Conservation (phyloP, 1,140 invertebrate genomes). For the Drosophila micromelanica region DNA sequence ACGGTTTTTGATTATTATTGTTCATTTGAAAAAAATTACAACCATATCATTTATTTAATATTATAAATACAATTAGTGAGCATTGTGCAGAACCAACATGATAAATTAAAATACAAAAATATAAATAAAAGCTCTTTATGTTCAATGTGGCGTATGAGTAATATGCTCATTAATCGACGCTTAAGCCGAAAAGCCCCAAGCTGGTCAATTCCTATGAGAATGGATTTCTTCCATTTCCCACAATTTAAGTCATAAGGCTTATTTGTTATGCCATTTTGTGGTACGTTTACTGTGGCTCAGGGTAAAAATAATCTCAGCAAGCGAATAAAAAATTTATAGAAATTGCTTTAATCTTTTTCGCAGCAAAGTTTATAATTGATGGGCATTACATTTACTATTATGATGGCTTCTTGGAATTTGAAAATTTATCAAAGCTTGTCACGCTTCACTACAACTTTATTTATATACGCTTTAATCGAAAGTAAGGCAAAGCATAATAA, state of each 20-base stretch:
- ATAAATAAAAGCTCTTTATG: slow-evolving; percentile 9
- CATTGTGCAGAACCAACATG: too few relatives aligned
- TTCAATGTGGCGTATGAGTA: slow-evolving; percentile 48
- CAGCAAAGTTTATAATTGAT: slow-evolving; percentile 1
- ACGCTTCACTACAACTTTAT: background rate
- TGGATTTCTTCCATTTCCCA: background rate
- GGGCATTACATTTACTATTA: slow-evolving; percentile 8
- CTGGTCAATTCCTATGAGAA: background rate
- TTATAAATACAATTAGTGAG: background rate
- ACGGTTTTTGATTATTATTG: too few relatives aligned
- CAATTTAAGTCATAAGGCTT: slow-evolving; percentile 8
- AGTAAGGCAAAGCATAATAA: background rate
- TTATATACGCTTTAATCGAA: background rate
- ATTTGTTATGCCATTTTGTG: slow-evolving; percentile 24
- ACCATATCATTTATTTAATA: background rate
- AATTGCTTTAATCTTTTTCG: slow-evolving; percentile 9
- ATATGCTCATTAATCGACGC: slow-evolving; percentile 14
- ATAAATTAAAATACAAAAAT: slow-evolving; percentile 3
- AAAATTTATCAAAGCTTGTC: background rate
- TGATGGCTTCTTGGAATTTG: background rate
- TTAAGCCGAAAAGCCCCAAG: background rate
- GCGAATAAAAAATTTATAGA: slow-evolving; percentile 17
- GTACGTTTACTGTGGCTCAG: slow-evolving; percentile 8
- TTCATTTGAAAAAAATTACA: too few relatives aligned
- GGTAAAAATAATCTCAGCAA: slow-evolving; percentile 9